Conservation (phyloP, 2,113 vertebrate species). For the Heterotilapia buettikoferi region DNA sequence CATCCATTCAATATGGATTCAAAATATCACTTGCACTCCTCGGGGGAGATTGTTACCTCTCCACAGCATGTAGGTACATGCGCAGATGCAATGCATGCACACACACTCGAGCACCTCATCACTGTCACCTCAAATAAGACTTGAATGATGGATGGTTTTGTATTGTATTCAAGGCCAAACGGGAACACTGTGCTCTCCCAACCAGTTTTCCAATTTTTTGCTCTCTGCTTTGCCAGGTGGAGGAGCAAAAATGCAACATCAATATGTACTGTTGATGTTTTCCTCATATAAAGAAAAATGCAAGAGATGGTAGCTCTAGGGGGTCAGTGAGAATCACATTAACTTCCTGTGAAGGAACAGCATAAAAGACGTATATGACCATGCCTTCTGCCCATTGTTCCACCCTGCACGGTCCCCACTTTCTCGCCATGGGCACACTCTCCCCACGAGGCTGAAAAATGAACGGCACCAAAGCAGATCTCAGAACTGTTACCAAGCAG, state of each 20-base stretch:
- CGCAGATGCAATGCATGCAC: not conserved
- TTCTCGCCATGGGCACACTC: not conserved
- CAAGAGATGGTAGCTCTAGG: not conserved
- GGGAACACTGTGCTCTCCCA: constrained; percentile 28
- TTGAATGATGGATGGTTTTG: constrained; percentile 51
- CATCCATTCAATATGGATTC: constrained; percentile 57
- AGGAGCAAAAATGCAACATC: not conserved
- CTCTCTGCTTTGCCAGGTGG: not conserved
- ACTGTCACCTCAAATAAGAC: constrained; percentile 43
- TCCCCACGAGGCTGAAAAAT: constrained; percentile 50
- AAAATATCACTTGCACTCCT: constrained; percentile 50
- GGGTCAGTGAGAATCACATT: not conserved
- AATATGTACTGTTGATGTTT: not conserved
- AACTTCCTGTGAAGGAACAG: not conserved
- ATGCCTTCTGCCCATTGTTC: not conserved
- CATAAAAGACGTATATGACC: not conserved
- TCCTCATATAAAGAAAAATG: not conserved
- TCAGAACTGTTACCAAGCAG: constrained; percentile 43
- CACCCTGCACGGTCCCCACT: not conserved
- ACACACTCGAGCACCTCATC: not conserved
- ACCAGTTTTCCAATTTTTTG: not conserved
- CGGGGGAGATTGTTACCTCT: constrained; percentile 39
- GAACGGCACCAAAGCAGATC: constrained; percentile 30
- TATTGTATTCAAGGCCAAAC: constrained; percentile 37
- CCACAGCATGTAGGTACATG: constrained; percentile 1